Conservation (phyloP, 2,113 vertebrate genomes). For the Labeo catla region DNA sequence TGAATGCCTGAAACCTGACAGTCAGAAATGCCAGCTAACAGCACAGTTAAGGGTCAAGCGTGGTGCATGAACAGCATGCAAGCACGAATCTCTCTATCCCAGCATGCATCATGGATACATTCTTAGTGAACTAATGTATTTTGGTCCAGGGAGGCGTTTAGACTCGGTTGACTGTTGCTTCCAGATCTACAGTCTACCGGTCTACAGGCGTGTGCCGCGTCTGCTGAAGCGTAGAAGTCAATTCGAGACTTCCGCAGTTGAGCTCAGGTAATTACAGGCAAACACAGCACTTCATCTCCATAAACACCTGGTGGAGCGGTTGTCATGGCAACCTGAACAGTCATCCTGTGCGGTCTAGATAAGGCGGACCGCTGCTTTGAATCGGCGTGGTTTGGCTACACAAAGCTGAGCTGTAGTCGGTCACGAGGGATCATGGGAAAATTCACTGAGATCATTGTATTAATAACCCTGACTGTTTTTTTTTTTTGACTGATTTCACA, state of each 20-base stretch:
- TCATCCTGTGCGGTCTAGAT: constrained; percentile 61
- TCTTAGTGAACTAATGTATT: background rate
- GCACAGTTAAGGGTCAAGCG: background rate
- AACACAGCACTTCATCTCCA: constrained; percentile 41
- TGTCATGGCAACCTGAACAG: constrained; percentile 62
- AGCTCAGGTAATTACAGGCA: constrained; percentile 28
- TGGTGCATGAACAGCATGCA: background rate
- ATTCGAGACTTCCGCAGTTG: background rate
- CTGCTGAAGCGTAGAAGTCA: background rate
- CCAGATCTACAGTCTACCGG: background rate
- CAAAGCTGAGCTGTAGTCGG: background rate
- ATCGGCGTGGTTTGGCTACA: background rate
- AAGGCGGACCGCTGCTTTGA: constrained; percentile 41
- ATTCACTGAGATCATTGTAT: background rate
- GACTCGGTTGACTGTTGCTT: background rate
- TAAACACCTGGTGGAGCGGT: constrained; percentile 62
- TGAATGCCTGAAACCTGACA: background rate
- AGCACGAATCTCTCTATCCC: background rate
- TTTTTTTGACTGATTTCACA: background rate
- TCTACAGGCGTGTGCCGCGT: background rate
- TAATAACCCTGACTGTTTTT: background rate
- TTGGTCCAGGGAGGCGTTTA: background rate
- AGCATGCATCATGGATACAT: background rate
- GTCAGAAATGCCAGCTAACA: background rate
- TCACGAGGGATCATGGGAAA: constrained; percentile 2